A percentile compares a stretch with the other conserved stretches of the same genome.
These are phyloP conservation scores for Poicephalus meyeri DNA, from an alignment of 2,113 vertebrate species.

Conservation along the genomic window DNA sequence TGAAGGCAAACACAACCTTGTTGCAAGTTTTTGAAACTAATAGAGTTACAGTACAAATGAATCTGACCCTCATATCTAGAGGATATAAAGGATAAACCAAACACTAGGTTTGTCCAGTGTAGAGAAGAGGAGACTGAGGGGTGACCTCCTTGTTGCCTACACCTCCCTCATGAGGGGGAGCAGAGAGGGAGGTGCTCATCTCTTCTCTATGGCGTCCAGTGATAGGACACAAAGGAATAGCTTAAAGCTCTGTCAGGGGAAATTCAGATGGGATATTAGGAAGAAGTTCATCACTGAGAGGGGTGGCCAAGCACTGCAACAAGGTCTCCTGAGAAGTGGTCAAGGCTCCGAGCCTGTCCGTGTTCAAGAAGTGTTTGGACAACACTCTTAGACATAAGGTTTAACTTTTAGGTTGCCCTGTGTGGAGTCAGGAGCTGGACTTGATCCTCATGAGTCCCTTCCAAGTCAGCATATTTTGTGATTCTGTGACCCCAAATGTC, in stretches of 20 bases:
- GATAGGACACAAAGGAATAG: rapidly evolving
- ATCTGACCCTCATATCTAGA: background rate
- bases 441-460: rapidly evolving
- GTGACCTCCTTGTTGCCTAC: background rate
- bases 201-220: too few species aligned
- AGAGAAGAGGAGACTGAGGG: background rate
- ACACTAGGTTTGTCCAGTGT: background rate
- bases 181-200: background rate
- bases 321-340: background rate
- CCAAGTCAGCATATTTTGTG: background rate
- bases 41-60: background rate
- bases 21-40: background rate
- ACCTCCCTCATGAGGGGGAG: background rate
- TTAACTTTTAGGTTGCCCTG: background rate
- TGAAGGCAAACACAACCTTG: background rate
- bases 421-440: background rate
- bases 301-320: background rate
- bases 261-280: background rate
- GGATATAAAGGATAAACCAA: background rate
- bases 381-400: rapidly evolving
- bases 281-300: background rate
- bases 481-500: background rate
- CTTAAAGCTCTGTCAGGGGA: background rate
- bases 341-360: background rate
- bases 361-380: background rate